These are phyloP conservation scores for Drosophila emarginata DNA, from an alignment of 2,888 invertebrate genomes.

Conservation along the genomic window DNA sequence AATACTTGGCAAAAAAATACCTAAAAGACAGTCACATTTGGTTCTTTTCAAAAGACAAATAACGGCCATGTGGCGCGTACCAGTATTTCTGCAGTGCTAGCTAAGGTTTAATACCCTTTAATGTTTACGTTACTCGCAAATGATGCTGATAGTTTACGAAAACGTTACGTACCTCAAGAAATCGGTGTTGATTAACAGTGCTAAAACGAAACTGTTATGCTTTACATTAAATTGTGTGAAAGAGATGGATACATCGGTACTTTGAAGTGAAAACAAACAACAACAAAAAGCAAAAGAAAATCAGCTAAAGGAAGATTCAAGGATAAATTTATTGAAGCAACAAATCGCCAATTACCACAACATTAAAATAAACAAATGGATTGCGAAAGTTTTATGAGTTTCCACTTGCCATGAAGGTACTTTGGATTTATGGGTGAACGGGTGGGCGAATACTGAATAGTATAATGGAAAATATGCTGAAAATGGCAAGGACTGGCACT, in stretches of 20 bases:
- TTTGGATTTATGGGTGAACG: not conserved
- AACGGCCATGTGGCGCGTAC: no score
- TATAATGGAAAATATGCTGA: conserved; percentile 27
- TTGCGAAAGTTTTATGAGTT: not conserved
- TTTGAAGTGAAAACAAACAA: conserved; percentile 1
- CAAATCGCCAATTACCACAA: not conserved
- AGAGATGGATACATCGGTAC: not conserved
- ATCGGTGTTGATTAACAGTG: no score
- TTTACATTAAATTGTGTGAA: no score
- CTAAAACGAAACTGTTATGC: no score
- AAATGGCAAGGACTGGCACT: conserved; percentile 12
- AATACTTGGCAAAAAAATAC: not conserved
- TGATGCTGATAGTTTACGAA: no score
- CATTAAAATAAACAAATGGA: not conserved
- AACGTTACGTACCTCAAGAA: no score
- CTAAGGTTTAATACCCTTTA: not conserved
- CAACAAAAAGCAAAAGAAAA: not conserved
- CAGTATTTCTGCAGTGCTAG: not conserved
- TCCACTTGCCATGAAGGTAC: not conserved
- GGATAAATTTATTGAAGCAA: not conserved
- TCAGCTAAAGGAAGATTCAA: not conserved
- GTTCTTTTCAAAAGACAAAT: no score
- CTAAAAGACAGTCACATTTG: not conserved
- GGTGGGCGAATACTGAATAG: not conserved
- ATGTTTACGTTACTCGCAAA: no score